Percentiles rank a stretch among this genome's conserved stretches.
Evolutionary conservation across 2,888 invertebrate species (phyloP).

Genomic region (Adelognathus sp.): DNA sequence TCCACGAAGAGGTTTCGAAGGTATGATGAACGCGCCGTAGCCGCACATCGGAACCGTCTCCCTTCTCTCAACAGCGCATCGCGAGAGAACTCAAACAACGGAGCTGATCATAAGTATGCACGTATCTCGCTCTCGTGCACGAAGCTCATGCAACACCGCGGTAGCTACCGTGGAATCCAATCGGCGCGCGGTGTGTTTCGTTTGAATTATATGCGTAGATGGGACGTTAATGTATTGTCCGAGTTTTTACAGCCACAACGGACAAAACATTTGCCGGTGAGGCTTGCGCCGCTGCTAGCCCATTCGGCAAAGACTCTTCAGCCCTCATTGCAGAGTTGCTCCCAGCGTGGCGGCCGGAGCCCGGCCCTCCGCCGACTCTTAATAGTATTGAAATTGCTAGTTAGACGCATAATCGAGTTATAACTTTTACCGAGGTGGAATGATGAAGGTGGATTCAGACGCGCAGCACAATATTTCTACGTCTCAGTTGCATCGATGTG

Average conservation of each 20-base stretch:
- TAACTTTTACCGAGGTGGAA: constrained; percentile 75
- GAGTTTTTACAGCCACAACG: constrained; percentile 66
- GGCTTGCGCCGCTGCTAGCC: neutral
- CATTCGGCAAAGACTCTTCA: constrained; percentile 40
- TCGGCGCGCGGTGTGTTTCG: constrained; percentile 67
- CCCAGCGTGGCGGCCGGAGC: constrained; percentile 1
- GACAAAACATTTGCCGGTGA: constrained; percentile 68
- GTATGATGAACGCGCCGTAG: no score
- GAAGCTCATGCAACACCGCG: neutral
- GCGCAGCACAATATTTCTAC: constrained; percentile 7
- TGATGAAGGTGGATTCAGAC: constrained; percentile 60
- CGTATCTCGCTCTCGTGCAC: constrained; percentile 7
- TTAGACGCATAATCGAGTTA: constrained; percentile 79
- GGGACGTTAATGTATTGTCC: constrained; percentile 72
- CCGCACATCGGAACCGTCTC: neutral
- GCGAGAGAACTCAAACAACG: constrained; percentile 4
- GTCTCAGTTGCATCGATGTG: neutral
- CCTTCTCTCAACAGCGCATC: neutral
- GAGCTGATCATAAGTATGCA: neutral
- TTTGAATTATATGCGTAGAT: constrained; percentile 73
- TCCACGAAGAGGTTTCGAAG: no score
- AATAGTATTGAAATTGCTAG: constrained; percentile 80
- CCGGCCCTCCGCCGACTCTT: constrained; percentile 68
- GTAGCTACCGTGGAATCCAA: constrained; percentile 73
- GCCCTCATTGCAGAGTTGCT: constrained; percentile 17